Percentiles rank a stretch among this genome's conserved stretches.
Conservation (phyloP, 2,888 invertebrate genomes). For the Perdita meconis region DNA sequence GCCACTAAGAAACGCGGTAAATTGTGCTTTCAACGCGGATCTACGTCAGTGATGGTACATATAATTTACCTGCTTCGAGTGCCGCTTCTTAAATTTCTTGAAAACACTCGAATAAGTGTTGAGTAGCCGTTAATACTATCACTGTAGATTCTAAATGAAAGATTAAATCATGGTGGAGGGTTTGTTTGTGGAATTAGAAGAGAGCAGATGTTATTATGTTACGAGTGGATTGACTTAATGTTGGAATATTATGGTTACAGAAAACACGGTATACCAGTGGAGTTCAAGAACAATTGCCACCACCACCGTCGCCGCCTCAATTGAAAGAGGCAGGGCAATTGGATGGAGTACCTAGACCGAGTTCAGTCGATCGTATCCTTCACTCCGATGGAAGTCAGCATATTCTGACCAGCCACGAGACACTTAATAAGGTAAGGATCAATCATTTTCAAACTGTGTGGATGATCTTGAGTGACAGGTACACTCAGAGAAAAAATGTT, state of each 20-base stretch:
- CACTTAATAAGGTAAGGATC: slow-evolving; percentile 79
- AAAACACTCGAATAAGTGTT: no score
- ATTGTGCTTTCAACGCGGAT: neutral
- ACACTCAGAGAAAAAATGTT: no score
- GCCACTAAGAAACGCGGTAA: neutral
- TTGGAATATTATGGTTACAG: slow-evolving; percentile 80
- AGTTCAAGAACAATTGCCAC: slow-evolving; percentile 85
- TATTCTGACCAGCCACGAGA: slow-evolving; percentile 75
- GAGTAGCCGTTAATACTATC: no score
- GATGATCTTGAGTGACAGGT: no score
- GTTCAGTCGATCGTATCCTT: slow-evolving; percentile 84
- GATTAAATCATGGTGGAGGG: neutral
- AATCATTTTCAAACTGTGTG: no score
- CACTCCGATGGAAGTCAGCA: slow-evolving; percentile 77
- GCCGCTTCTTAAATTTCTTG: neutral
- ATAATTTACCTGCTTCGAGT: neutral
- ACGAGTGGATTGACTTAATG: neutral
- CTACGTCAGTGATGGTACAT: neutral
- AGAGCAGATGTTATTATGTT: neutral
- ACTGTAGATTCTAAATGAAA: neutral
- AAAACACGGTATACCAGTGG: slow-evolving; percentile 85
- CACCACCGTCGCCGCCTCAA: slow-evolving; percentile 85
- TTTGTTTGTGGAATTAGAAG: neutral
- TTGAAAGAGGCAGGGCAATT: slow-evolving; percentile 79
- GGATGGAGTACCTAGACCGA: slow-evolving; percentile 83